Evolutionary conservation across 2,113 vertebrate genomes (phyloP).

Genomic region (Chloroceryle aenea): DNA sequence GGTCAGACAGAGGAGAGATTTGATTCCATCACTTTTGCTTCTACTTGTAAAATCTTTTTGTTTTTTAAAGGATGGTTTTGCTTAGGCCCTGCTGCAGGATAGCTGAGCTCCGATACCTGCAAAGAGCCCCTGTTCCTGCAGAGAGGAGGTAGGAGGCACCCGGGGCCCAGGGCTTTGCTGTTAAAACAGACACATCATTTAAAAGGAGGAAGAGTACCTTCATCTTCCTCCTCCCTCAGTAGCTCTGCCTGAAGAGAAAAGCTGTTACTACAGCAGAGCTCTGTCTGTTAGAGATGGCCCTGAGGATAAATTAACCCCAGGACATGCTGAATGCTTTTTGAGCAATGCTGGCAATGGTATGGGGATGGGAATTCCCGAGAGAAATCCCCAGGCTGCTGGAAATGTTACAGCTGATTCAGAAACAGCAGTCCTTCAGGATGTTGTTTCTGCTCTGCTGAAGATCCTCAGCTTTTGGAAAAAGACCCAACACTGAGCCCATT

Average conservation of each 20-base stretch:
- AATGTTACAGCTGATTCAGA: conserved; percentile 14
- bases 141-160: rapidly evolving
- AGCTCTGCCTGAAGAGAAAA: neutral
- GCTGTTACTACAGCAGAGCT: neutral
- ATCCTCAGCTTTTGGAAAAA: neutral
- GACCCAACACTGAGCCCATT: neutral
- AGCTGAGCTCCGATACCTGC: neutral
- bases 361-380: conserved; percentile 38
- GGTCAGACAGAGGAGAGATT: neutral
- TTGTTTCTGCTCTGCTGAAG: neutral
- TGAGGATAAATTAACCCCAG: neutral
- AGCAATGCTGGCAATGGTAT: neutral
- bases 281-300: neutral
- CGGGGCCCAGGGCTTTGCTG: neutral
- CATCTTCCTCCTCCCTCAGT: neutral
- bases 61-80: neutral
- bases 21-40: neutral
- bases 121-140: neutral
- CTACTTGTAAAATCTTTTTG: neutral
- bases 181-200: neutral
- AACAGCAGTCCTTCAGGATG: neutral
- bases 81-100: neutral
- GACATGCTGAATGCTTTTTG: neutral
- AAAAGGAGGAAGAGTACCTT: neutral
- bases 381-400: conserved; percentile 33